Conservation (phyloP, 2,113 vertebrate genomes). For the Pedionomus torquatus region DNA sequence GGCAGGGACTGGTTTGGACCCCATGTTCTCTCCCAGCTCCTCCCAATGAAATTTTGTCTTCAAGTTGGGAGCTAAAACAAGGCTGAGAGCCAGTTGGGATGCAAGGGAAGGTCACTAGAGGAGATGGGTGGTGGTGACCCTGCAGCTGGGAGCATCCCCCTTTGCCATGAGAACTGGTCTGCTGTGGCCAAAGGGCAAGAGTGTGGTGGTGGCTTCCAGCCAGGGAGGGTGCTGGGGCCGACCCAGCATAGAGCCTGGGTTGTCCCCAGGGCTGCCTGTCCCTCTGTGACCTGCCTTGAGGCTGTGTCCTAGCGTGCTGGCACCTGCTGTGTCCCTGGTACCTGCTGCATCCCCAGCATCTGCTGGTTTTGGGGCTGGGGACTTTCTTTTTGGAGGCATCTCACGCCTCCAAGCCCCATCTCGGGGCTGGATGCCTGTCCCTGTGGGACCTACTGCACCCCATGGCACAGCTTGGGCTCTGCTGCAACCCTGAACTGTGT, state of each 20-base stretch:
- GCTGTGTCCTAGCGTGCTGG: accelerated
- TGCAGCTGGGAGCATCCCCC: background rate
- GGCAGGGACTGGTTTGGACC: accelerated
- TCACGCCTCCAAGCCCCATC: accelerated
- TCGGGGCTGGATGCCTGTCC: background rate
- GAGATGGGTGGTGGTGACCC: background rate
- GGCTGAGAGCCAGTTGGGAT: background rate
- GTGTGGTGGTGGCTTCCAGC: background rate
- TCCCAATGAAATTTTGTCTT: background rate
- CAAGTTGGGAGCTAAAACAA: background rate
- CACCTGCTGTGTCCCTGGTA: background rate
- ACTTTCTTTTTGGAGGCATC: accelerated
- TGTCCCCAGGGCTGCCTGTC: background rate
- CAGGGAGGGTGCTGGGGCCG: accelerated
- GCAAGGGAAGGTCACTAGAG: no score
- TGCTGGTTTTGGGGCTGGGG: background rate
- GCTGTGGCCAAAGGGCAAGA: background rate
- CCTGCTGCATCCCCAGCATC: background rate
- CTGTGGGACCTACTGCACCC: background rate
- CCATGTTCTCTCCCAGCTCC: background rate
- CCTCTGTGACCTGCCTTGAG: accelerated
- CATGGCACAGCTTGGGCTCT: background rate
- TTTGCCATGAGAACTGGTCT: accelerated
- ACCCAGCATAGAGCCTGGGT: background rate
- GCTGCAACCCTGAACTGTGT: accelerated